Evolutionary conservation across 2,113 vertebrate genomes (phyloP), one percentile per base, ranked within the genome.

Genomic region (Pleuronectes platessa): DNA sequence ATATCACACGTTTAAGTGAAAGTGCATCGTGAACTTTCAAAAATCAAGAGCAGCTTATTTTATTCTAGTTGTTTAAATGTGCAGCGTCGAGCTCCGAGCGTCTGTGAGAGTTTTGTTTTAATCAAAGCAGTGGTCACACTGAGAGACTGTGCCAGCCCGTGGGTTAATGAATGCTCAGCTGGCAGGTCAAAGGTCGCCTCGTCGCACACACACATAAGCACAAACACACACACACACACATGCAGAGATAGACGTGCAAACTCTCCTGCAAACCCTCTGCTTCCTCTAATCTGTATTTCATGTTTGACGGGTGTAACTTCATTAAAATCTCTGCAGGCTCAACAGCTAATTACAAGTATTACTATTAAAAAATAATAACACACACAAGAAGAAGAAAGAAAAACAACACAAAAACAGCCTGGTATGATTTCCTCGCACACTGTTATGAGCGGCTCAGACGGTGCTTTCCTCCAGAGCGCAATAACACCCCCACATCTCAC

Each of bases 401-500:
- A 83, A 60, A 73, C 26, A 27, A 10, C 35, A 20, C 6, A 4
- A 31, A 31, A 31, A 31, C 18, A 14, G 76, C 81, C 82, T 86
- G 23, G 2, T 79, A 74, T 81, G 88, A 90, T 86, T 89, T 78
- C 35, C 53, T 62, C 79, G 63, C 59, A 2, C 72, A 82, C 68
- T 20, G 79, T 88, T 90, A 87, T 88, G 86, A 88, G 49, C 20
- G 61, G 77, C 24, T 40, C 76, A 81, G 54, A 2, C n/a, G 59
- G 70, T 0, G 40, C 35, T 58, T 58, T 76, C 64, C 89, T 79
- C 90, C 20, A 8, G 89, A 88, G 92, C 11, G 31, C 2, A 73
- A 76, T 90, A 90, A 91, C 84, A 75, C 86, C 68, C 79, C 85
- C 79, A 78, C 88, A 85, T 87, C 63, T 62, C 72, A 87, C 64